A percentile compares a stretch with the other conserved stretches of the same genome.
Evolutionary conservation across 2,113 vertebrate genomes (phyloP).

Genomic region (Ochotona princeps): DNA sequence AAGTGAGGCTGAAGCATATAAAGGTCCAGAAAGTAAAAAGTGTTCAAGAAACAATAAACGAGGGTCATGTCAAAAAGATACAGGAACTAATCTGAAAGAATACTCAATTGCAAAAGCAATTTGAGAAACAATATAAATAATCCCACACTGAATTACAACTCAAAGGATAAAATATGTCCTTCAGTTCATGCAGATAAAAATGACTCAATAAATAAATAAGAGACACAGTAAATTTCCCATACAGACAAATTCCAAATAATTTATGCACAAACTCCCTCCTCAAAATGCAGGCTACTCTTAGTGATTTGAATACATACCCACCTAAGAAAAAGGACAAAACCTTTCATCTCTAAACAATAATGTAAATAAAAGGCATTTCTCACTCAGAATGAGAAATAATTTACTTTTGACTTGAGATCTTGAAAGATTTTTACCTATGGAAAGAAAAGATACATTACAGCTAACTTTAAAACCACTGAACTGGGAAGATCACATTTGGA

Average conservation of each 20-base stretch:
- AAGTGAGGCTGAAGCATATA: not conserved
- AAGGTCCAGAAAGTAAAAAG: not conserved
- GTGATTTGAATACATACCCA: not conserved
- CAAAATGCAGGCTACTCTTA: not conserved
- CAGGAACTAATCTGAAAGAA: not conserved
- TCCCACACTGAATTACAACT: not conserved
- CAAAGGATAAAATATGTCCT: not conserved
- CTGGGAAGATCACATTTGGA: not conserved
- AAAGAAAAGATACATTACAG: slow-evolving; percentile 5
- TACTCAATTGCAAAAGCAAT: not conserved
- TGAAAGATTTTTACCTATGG: not conserved
- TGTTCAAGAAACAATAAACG: not conserved
- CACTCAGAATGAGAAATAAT: not conserved
- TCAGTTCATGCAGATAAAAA: not conserved
- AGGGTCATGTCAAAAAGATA: not conserved
- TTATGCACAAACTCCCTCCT: not conserved
- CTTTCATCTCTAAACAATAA: not conserved
- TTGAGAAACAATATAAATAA: not conserved
- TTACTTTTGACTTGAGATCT: slow-evolving; percentile 16
- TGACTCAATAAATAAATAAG: not conserved
- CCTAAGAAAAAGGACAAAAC: not conserved
- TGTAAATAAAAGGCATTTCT: slow-evolving; percentile 28
- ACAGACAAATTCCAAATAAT: not conserved
- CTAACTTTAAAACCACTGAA: slow-evolving; percentile 16
- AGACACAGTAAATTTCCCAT: not conserved